Conservation (phyloP, 2,888 invertebrate genomes). For the Sminthurides aquaticus region DNA sequence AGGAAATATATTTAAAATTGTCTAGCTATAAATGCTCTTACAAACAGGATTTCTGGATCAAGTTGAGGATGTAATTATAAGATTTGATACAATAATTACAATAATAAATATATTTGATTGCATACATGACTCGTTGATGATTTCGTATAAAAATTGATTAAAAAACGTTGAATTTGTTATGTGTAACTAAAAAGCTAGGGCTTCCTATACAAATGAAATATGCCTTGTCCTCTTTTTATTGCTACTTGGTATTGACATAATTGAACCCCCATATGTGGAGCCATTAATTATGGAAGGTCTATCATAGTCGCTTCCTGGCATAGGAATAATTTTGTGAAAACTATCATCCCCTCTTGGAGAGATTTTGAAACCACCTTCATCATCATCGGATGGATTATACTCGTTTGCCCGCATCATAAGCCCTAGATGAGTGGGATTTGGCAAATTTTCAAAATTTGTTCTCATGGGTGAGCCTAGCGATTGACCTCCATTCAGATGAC, state of each 20-base stretch:
- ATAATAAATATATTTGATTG: too few species aligned
- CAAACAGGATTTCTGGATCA: too few species aligned
- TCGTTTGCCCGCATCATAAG: slow-evolving; percentile 7
- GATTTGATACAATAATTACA: too few species aligned
- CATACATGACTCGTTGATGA: too few species aligned
- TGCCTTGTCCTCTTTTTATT: slow-evolving; percentile 43
- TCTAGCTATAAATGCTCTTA: too few species aligned
- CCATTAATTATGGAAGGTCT: slow-evolving; percentile 43
- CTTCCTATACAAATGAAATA: slow-evolving; percentile 42
- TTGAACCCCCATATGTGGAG: slow-evolving; percentile 41
- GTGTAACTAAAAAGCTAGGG: too few species aligned
- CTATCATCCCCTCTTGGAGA: slow-evolving; percentile 27
- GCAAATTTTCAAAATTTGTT: slow-evolving; percentile 21
- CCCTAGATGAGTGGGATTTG: slow-evolving; percentile 9
- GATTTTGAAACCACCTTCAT: slow-evolving; percentile 40
- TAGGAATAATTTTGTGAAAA: slow-evolving; percentile 42
- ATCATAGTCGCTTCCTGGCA: slow-evolving; percentile 42
- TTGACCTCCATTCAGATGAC: slow-evolving; percentile 11
- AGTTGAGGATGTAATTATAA: too few species aligned
- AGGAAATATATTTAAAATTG: too few species aligned
- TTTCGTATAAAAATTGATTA: too few species aligned
- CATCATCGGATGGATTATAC: slow-evolving; percentile 39
- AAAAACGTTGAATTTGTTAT: too few species aligned
- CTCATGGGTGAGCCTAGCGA: neutral
- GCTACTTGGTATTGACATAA: slow-evolving; percentile 42